A percentile compares a stretch with the other conserved stretches of the same genome.
These are phyloP conservation scores for Tamias sibiricus DNA, from an alignment of 2,113 vertebrate species.

Conservation along the genomic window DNA sequence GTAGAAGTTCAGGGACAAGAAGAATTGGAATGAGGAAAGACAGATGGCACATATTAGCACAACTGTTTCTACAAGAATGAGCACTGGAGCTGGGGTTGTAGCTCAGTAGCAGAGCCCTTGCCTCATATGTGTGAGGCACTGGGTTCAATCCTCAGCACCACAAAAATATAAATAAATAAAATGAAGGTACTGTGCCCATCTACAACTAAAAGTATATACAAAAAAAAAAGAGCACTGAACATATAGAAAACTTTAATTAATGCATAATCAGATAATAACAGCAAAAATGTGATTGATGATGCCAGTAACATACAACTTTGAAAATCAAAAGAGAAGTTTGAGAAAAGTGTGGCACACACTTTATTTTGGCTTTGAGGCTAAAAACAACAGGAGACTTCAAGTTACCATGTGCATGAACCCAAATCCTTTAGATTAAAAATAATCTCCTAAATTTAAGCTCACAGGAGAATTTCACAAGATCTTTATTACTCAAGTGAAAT, in stretches of 20 bases:
- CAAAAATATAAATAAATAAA: too few species aligned
- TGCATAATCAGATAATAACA: neutral
- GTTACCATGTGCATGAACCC: neutral
- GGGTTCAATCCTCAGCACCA: too few species aligned
- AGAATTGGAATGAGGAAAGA: neutral
- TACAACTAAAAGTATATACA: too few species aligned
- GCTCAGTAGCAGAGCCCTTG: too few species aligned
- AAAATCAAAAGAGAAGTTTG: conserved; percentile 8
- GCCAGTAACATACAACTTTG: neutral
- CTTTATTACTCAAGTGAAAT: neutral
- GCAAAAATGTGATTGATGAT: neutral
- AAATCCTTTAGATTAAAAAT: conserved; percentile 49
- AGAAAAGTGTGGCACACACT: neutral
- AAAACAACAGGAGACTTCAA: conserved; percentile 26
- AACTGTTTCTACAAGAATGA: neutral
- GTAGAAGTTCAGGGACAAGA: neutral
- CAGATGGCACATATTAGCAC: neutral
- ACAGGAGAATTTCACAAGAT: neutral
- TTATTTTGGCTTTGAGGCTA: conserved; percentile 10
- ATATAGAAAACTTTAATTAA: neutral
- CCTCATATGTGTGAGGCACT: too few species aligned
- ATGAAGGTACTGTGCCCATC: too few species aligned
- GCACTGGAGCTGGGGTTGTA: neutral
- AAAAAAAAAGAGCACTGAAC: neutral
- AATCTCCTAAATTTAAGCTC: conserved; percentile 31